phyloP scores from a whole-genome alignment of 2,113 vertebrate genomes.

The Chamaetylas fuelleborni region DNA sequence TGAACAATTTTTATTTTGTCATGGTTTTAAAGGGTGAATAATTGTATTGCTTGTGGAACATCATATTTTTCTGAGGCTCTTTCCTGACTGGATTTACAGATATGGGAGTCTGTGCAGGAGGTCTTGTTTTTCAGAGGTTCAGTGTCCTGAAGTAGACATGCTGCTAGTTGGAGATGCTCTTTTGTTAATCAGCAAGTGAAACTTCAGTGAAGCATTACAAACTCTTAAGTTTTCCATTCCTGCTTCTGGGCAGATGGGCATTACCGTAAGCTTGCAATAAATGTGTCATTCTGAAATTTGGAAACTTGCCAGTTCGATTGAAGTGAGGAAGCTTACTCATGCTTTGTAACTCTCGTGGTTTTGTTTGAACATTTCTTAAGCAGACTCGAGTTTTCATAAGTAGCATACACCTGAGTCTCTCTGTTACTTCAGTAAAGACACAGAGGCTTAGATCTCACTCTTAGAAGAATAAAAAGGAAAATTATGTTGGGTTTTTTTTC shows the following conservation, averaged over 20 bases:
- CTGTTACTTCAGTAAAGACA: not conserved
- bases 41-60: not conserved
- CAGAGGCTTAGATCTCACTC: not conserved
- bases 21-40: not conserved
- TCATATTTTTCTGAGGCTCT: not conserved
- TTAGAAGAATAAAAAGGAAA: not conserved
- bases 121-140: not conserved
- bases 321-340: not conserved
- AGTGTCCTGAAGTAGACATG: not conserved
- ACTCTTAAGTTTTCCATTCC: not conserved
- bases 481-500: not conserved
- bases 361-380: not conserved
- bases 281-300: not conserved
- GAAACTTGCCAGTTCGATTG: not conserved
- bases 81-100: not conserved
- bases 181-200: not conserved
- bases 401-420: not conserved
- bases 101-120: not conserved
- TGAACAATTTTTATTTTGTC: not conserved
- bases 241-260: not conserved
- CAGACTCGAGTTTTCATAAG: not conserved
- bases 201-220: not conserved
- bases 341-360: not conserved
- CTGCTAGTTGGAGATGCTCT: not conserved
- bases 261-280: not conserved